Conservation (phyloP, 2,113 vertebrate genomes). For the Illadopsis cleaveri region DNA sequence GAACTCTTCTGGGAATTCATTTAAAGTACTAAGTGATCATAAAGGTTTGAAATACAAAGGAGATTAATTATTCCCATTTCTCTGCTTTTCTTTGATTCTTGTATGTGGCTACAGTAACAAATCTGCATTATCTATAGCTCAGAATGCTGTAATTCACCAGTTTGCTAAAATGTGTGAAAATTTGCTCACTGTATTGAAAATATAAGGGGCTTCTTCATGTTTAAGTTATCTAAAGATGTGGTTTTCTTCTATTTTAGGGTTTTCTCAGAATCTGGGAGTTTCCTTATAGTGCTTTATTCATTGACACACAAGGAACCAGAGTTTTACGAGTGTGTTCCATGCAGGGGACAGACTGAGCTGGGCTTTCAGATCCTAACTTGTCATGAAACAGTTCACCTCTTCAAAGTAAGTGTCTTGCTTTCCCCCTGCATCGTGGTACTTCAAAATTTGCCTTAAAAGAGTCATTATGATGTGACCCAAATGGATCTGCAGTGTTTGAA, state of each 20-base stretch:
- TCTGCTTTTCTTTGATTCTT: not conserved
- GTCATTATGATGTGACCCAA: not conserved
- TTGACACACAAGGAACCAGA: constrained; percentile 87
- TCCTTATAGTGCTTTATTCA: constrained; percentile 88
- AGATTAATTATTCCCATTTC: not conserved
- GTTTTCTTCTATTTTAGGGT: constrained; percentile 70
- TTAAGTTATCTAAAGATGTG: not conserved
- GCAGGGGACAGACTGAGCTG: constrained; percentile 69
- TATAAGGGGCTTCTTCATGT: not conserved
- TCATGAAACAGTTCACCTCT: constrained; percentile 81
- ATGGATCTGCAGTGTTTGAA: not conserved
- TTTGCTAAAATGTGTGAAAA: not conserved
- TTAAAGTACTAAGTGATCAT: not conserved
- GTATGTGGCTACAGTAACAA: not conserved
- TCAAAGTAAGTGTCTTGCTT: constrained; percentile 80
- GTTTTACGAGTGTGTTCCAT: constrained; percentile 87
- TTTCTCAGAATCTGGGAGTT: constrained; percentile 83
- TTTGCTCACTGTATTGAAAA: not conserved
- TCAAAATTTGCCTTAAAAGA: not conserved
- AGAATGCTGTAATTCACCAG: not conserved
- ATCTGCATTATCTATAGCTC: not conserved
- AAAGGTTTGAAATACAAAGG: not conserved
- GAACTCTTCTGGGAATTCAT: not conserved
- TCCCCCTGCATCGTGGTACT: not conserved
- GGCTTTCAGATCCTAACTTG: constrained; percentile 85